These are phyloP conservation scores for Pelagia noctiluca DNA, from an alignment of 30 jellyfish, hydroid and myxozoan genomes.

Conservation along the genomic window DNA sequence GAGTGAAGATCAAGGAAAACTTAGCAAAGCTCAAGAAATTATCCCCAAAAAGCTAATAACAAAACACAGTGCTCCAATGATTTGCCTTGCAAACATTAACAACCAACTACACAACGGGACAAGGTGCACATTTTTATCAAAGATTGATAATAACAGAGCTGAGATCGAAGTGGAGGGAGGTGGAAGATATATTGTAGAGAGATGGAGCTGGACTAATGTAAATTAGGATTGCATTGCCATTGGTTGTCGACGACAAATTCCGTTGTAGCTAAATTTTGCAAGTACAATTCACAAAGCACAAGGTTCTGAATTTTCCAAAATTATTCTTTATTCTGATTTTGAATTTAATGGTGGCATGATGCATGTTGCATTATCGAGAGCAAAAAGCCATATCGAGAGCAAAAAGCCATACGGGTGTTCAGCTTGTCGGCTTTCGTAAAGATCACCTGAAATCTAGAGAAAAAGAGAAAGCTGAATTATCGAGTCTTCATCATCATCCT, in stretches of 20 bases:
- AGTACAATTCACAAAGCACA: constrained; percentile 3
- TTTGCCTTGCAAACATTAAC: constrained; percentile 3
- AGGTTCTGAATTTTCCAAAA: constrained; percentile 2
- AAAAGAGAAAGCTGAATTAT: neutral
- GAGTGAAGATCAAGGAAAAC: constrained; percentile 5
- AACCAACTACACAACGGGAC: constrained; percentile 8
- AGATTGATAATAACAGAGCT: neutral
- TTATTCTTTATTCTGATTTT: neutral
- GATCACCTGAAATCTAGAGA: constrained; percentile 1
- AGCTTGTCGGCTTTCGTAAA: neutral
- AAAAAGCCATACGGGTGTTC: constrained; percentile 6
- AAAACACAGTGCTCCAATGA: neutral
- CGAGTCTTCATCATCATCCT: constrained; percentile 3
- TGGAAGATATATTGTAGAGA: neutral
- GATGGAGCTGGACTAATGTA: neutral
- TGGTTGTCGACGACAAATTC: constrained; percentile 4
- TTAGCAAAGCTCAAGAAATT: neutral
- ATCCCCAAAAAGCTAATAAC: neutral
- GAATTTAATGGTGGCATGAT: constrained; percentile 3
- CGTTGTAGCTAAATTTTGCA: neutral
- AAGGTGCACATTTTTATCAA: neutral
- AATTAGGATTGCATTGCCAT: neutral
- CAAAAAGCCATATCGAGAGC: constrained; percentile 6
- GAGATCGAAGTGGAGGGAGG: constrained; percentile 4
- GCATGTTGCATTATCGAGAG: constrained; percentile 1